phyloP scores from a whole-genome alignment of 2,113 vertebrate species.

The Heterotis niloticus region DNA sequence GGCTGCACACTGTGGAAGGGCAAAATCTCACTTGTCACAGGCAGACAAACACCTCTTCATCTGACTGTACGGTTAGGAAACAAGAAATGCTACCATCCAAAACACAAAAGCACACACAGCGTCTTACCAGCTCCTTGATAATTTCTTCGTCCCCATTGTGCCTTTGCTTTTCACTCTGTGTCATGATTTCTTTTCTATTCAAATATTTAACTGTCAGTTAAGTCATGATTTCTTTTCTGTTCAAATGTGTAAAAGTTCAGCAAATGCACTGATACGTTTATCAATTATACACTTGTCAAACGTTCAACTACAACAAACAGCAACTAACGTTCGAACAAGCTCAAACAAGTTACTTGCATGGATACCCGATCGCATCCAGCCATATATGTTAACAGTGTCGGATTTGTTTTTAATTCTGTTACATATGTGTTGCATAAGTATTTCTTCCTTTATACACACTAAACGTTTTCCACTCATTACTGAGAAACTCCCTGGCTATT shows the following conservation, averaged over 20 bases:
- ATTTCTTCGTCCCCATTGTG: constrained; percentile 60
- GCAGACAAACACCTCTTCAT: background rate
- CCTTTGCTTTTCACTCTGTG: constrained; percentile 56
- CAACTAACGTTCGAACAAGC: too few species aligned
- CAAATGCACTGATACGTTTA: background rate
- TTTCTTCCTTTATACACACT: too few species aligned
- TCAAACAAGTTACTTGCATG: too few species aligned
- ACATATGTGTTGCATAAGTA: too few species aligned
- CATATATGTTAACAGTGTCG: too few species aligned
- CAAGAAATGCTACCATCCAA: background rate
- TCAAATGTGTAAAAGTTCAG: background rate
- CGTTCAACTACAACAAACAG: constrained; percentile 29
- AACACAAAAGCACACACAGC: background rate
- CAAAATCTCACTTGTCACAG: background rate
- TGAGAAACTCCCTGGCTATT: too few species aligned
- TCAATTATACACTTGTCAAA: background rate
- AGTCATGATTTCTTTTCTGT: constrained; percentile 56
- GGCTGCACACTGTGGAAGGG: constrained; percentile 62
- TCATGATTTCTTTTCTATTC: constrained; percentile 53
- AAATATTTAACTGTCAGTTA: background rate
- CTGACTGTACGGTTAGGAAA: background rate
- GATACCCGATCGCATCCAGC: too few species aligned
- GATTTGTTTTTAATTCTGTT: too few species aligned
- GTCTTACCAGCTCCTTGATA: constrained; percentile 73
- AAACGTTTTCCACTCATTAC: too few species aligned